Evolutionary conservation across 1,140 invertebrate species (phyloP).

Genomic region (Diorhabda sublineata): DNA sequence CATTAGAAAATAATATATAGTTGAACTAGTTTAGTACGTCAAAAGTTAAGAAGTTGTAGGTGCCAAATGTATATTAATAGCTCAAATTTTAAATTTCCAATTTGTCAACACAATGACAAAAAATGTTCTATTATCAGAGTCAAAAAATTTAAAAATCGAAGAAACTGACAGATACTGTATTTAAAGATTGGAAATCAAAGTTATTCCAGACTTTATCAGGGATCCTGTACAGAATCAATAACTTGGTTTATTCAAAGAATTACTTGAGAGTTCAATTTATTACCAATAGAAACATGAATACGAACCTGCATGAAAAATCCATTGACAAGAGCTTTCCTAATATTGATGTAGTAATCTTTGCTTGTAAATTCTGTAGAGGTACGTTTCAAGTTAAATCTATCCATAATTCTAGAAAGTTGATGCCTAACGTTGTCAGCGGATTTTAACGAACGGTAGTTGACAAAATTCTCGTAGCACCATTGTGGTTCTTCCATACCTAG

Average conservation of each 20-base stretch:
- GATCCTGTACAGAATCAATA: too few species aligned
- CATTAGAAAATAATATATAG: too few species aligned
- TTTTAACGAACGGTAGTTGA: slow-evolving; percentile 97
- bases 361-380: slow-evolving; percentile 98
- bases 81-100: slow-evolving; percentile 9
- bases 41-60: slow-evolving; percentile 11
- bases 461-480: slow-evolving; percentile 99
- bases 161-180: too few species aligned
- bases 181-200: too few species aligned
- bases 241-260: too few species aligned
- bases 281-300: neutral
- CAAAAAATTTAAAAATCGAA: too few species aligned
- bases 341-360: slow-evolving; percentile 98
- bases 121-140: too few species aligned
- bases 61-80: neutral
- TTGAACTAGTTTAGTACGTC: neutral
- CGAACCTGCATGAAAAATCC: slow-evolving; percentile 99
- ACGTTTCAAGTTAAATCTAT: slow-evolving; percentile 85
- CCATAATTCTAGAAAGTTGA: slow-evolving; percentile 64
- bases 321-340: slow-evolving; percentile 94
- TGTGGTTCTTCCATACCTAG: slow-evolving; percentile 80
- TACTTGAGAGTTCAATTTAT: too few species aligned
- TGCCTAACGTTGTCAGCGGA: slow-evolving; percentile 68
- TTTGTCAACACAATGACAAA: neutral
- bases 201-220: too few species aligned